A percentile compares a stretch with the other conserved stretches of the same genome.
phyloP scores from a whole-genome alignment of 2,113 vertebrate species.

The Crotalus tigris region DNA sequence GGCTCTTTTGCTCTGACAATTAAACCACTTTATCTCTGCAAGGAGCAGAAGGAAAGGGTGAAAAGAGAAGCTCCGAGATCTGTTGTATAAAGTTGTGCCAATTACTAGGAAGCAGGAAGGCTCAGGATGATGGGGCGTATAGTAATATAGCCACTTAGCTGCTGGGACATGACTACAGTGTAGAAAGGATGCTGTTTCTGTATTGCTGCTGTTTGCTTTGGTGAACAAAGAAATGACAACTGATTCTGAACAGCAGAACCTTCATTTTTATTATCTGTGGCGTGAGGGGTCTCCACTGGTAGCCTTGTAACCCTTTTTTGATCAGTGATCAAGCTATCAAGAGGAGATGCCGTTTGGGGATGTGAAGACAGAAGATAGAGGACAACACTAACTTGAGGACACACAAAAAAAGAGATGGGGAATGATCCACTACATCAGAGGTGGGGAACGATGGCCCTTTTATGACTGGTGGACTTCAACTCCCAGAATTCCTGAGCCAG shows the following conservation, averaged over 20 bases:
- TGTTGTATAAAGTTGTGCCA: neutral
- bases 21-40: neutral
- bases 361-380: neutral
- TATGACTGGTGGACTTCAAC: neutral
- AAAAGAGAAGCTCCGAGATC: neutral
- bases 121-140: neutral
- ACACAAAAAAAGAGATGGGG: neutral
- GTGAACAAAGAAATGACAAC: neutral
- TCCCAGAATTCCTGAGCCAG: neutral
- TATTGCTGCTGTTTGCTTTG: neutral
- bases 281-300: neutral
- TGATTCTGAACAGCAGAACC: neutral
- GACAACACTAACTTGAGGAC: neutral
- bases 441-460: neutral
- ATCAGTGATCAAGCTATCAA: neutral
- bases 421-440: neutral
- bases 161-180: neutral
- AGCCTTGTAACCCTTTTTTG: neutral
- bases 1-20: slow-evolving; percentile 45
- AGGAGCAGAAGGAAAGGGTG: neutral
- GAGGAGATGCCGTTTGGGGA: neutral
- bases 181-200: neutral
- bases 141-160: neutral
- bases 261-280: neutral
- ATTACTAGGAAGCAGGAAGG: neutral